Conservation (phyloP, 2,797 vertebrate genomes). For the Parauchenoglanis ngamensis region DNA sequence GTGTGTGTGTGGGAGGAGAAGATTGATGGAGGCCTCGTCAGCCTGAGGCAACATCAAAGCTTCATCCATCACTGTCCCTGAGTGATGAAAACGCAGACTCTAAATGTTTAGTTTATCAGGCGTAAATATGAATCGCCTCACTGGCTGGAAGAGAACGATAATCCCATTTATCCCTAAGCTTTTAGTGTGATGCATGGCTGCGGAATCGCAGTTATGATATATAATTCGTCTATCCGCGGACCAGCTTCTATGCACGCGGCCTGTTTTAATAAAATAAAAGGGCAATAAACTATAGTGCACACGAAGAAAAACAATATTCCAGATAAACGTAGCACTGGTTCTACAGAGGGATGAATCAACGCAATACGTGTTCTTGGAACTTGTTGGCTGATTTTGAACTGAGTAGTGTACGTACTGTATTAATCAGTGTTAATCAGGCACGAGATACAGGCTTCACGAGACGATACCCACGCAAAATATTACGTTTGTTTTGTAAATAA, state of each 20-base stretch:
- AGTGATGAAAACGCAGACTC: slow-evolving; percentile 38
- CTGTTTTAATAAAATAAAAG: not conserved
- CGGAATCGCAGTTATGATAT: not conserved
- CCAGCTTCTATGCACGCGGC: not conserved
- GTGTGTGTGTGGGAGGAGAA: slow-evolving; percentile 2
- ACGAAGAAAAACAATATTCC: not conserved
- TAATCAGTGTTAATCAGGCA: not conserved
- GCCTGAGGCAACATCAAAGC: slow-evolving; percentile 52
- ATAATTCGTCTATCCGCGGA: not conserved
- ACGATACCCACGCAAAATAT: no score
- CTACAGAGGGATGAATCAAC: not conserved
- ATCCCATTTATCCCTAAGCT: not conserved
- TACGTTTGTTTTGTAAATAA: no score
- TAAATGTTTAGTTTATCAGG: slow-evolving; percentile 39
- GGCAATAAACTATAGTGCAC: not conserved
- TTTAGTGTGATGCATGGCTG: not conserved
- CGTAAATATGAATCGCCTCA: not conserved
- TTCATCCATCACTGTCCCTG: slow-evolving; percentile 53
- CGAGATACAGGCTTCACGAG: not conserved
- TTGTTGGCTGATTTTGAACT: not conserved
- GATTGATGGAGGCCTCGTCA: slow-evolving; percentile 44
- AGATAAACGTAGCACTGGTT: not conserved
- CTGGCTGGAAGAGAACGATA: not conserved
- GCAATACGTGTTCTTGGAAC: no score
- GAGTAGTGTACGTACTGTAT: not conserved